Conservation (phyloP, 2,113 vertebrate genomes). For the Abramis brama region DNA sequence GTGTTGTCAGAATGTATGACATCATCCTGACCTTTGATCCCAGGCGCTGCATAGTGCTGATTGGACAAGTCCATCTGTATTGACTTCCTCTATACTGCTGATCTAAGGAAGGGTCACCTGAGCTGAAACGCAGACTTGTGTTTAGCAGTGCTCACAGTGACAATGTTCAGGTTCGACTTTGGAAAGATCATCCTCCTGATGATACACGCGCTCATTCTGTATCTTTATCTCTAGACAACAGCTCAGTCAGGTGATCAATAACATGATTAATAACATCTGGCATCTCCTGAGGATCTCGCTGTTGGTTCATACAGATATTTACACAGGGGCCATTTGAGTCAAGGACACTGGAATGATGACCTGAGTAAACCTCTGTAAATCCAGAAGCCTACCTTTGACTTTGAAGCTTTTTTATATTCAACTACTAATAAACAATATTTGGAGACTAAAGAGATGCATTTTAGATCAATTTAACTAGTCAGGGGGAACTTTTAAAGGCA, state of each 20-base stretch:
- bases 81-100: constrained; percentile 72
- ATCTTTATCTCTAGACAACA: constrained; percentile 51
- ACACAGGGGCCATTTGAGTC: constrained; percentile 35
- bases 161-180: constrained; percentile 7
- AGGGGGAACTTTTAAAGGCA: constrained; percentile 26
- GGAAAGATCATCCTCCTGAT: constrained; percentile 39
- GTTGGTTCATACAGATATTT: constrained; percentile 50
- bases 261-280: constrained; percentile 72
- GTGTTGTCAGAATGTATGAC: constrained; percentile 77
- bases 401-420: constrained; percentile 29
- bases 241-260: constrained; percentile 68
- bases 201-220: neutral
- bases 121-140: neutral
- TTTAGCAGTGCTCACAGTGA: constrained; percentile 49
- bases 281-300: constrained; percentile 46
- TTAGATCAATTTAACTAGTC: neutral
- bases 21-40: constrained; percentile 75
- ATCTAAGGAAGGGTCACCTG: constrained; percentile 73
- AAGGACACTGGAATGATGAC: constrained; percentile 44
- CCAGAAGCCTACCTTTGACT: constrained; percentile 32
- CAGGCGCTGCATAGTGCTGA: constrained; percentile 65
- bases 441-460: neutral
- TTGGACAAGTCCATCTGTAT: constrained; percentile 74
- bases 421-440: constrained; percentile 20
- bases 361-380: constrained; percentile 18